Conservation (phyloP, 2,113 vertebrate genomes). For the Gadus macrocephalus region DNA sequence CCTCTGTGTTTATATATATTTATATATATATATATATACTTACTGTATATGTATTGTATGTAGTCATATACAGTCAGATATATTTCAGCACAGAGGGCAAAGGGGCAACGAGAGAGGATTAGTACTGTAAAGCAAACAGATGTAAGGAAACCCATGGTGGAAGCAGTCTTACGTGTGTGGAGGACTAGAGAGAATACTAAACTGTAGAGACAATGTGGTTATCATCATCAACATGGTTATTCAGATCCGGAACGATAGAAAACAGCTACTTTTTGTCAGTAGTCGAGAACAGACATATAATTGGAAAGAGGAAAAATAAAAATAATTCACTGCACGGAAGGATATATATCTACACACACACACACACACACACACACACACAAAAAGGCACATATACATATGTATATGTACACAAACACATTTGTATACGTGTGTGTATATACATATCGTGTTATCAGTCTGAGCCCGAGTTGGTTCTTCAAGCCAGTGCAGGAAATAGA, state of each 20-base stretch:
- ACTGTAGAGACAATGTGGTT: constrained; percentile 60
- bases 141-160: constrained; percentile 70
- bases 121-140: constrained; percentile 65
- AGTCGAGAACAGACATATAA: constrained; percentile 72
- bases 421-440: not conserved
- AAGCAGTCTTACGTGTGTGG: constrained; percentile 76
- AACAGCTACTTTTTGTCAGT: constrained; percentile 69
- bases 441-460: constrained; percentile 28
- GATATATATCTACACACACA: not conserved
- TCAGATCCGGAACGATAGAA: constrained; percentile 68
- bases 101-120: constrained; percentile 58
- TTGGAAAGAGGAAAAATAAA: constrained; percentile 54
- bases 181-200: constrained; percentile 63
- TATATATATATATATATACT: constrained; percentile 26
- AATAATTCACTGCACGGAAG: not conserved
- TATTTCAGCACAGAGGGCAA: constrained; percentile 52
- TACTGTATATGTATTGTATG: constrained; percentile 19
- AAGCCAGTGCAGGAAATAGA: constrained; percentile 63
- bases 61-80: constrained; percentile 31
- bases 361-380: not conserved
- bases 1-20: constrained; percentile 64
- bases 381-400: not conserved
- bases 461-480: constrained; percentile 58
- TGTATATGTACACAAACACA: no score
- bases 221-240: constrained; percentile 46